Conservation (phyloP, 2,888 invertebrate genomes). For the Dasysyrphus albostriatus region DNA sequence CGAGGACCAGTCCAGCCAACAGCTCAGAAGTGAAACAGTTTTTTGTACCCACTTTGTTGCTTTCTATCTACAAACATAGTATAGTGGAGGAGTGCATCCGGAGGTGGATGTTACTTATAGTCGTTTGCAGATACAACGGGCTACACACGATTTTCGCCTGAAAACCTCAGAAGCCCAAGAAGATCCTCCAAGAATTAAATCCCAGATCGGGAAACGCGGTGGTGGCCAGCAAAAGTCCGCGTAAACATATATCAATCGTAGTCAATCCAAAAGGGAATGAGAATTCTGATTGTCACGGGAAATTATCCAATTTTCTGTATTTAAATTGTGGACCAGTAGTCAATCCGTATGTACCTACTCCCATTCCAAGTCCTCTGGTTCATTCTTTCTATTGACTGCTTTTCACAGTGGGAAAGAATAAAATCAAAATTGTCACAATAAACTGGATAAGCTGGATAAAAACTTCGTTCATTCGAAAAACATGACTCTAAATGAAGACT, state of each 20-base stretch:
- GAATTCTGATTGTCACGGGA: slow-evolving; percentile 82
- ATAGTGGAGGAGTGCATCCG: slow-evolving; percentile 43
- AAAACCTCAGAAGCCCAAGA: slow-evolving; percentile 55
- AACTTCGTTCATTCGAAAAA: no score
- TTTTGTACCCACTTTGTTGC: slow-evolving; percentile 72
- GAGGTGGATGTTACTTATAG: slow-evolving; percentile 56
- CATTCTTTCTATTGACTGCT: neutral
- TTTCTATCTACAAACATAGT: slow-evolving; percentile 45
- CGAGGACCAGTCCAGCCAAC: slow-evolving; percentile 78
- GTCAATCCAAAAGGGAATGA: slow-evolving; percentile 78
- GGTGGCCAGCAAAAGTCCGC: slow-evolving; percentile 61
- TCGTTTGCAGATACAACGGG: slow-evolving; percentile 58
- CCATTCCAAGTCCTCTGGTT: neutral
- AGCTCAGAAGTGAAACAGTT: slow-evolving; percentile 74
- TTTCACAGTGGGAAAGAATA: slow-evolving; percentile 3
- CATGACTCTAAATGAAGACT: no score
- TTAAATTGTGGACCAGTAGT: slow-evolving; percentile 80
- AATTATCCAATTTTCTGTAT: slow-evolving; percentile 84
- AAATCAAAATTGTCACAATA: neutral
- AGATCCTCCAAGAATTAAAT: slow-evolving; percentile 32
- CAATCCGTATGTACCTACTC: slow-evolving; percentile 11
- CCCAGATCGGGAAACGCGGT: slow-evolving; percentile 56
- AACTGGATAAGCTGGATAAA: neutral
- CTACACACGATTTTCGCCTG: slow-evolving; percentile 72
- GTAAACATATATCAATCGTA: slow-evolving; percentile 82